Conservation (phyloP, 2,113 vertebrate species). For the Tachuris rubrigastra region DNA sequence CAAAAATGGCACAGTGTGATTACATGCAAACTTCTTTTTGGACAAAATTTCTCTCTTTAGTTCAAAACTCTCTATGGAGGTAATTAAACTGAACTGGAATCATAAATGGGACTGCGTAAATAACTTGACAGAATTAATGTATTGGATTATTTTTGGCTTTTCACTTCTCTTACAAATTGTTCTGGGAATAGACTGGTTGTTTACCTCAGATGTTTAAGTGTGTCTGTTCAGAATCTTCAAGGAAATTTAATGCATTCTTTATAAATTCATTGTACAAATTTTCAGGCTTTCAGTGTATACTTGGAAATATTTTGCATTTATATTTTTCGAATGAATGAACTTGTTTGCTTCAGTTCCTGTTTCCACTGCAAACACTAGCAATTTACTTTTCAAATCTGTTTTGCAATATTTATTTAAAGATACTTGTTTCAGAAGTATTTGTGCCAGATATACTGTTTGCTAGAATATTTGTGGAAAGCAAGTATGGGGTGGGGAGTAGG, state of each 20-base stretch:
- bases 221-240: neutral
- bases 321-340: neutral
- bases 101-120: neutral
- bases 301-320: neutral
- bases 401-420: neutral
- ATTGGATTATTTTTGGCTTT: neutral
- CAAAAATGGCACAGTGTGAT: neutral
- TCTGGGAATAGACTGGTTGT: neutral
- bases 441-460: neutral
- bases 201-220: neutral
- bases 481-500: neutral
- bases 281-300: neutral
- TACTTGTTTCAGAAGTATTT: neutral
- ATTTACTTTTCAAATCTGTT: neutral
- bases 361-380: neutral
- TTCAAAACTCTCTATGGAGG: constrained; percentile 15
- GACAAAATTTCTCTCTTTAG: neutral
- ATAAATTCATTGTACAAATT: neutral
- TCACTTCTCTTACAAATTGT: neutral
- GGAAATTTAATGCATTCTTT: neutral
- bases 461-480: neutral
- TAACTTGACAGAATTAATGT: neutral
- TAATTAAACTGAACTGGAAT: constrained; percentile 12
- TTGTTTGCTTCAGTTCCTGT: neutral
- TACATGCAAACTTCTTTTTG: neutral